A percentile compares a stretch with the other conserved stretches of the same genome.
Conservation (phyloP, 2,113 vertebrate species). For the Miniopterus natalensis region DNA sequence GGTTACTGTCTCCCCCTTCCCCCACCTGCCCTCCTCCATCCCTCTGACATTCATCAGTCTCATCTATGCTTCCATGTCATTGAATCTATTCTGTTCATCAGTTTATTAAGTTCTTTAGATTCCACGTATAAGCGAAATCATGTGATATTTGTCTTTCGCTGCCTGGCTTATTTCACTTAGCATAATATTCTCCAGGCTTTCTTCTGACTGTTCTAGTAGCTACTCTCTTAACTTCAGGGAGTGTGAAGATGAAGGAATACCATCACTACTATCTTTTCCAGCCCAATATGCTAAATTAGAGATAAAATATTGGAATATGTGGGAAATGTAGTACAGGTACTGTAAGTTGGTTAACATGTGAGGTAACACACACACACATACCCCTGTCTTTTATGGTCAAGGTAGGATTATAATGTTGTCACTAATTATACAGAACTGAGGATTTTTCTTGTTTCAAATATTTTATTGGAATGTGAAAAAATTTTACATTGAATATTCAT, state of each 20-base stretch:
- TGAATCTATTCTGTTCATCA: no score
- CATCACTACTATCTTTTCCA: not conserved
- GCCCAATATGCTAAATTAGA: not conserved
- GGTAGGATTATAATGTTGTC: not conserved
- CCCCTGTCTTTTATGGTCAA: not conserved
- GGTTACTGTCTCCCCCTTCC: no score
- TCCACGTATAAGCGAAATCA: no score
- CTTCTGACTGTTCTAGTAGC: constrained; percentile 25
- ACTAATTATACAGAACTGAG: not conserved
- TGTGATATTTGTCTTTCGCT: no score
- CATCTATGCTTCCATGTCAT: no score
- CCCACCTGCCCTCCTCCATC: no score
- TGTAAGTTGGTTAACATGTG: not conserved
- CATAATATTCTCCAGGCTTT: not conserved
- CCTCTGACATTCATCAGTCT: no score
- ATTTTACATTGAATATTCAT: constrained; percentile 7
- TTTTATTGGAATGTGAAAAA: constrained; percentile 33
- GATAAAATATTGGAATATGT: not conserved
- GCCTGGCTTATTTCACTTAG: no score
- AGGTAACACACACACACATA: not conserved
- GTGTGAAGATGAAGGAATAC: not conserved
- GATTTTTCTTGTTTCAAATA: not conserved
- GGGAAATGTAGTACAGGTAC: not conserved
- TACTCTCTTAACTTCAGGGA: not conserved
- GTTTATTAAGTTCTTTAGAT: no score